Conservation (phyloP, 2,888 invertebrate genomes). For the Protodeltote pygarga region DNA sequence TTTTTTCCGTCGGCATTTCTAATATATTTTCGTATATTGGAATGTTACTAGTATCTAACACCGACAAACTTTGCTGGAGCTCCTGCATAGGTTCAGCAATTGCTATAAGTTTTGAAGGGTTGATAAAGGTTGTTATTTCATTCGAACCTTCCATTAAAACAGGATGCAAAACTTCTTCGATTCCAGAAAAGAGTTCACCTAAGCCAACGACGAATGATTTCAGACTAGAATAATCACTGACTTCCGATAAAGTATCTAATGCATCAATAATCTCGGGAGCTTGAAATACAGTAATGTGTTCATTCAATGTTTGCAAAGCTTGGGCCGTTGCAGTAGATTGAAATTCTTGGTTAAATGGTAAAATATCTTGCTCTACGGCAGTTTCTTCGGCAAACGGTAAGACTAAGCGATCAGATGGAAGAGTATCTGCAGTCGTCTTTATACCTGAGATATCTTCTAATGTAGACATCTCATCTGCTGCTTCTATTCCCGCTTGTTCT, state of each 20-base stretch:
- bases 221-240: constrained; percentile 70
- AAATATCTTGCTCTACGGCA: constrained; percentile 52
- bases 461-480: constrained; percentile 83
- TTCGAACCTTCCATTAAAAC: constrained; percentile 67
- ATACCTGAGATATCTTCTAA: constrained; percentile 87
- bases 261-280: constrained; percentile 70
- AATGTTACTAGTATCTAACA: constrained; percentile 73
- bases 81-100: constrained; percentile 77
- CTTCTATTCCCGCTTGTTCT: constrained; percentile 81
- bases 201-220: constrained; percentile 68
- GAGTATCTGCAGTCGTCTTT: constrained; percentile 84
- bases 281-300: constrained; percentile 70
- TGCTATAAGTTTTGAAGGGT: constrained; percentile 62
- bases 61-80: constrained; percentile 70
- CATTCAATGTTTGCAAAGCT: constrained; percentile 69
- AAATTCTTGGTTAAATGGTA: constrained; percentile 49
- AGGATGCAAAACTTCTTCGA: constrained; percentile 75
- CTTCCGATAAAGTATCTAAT: constrained; percentile 71
- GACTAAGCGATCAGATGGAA: constrained; percentile 69
- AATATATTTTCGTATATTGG: constrained; percentile 74
- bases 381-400: constrained; percentile 66
- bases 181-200: constrained; percentile 64
- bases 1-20: constrained; percentile 69
- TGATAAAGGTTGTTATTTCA: constrained; percentile 55
- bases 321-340: constrained; percentile 65